phyloP scores from a whole-genome alignment of 2,888 invertebrate genomes.

The Desoria tigrina region DNA sequence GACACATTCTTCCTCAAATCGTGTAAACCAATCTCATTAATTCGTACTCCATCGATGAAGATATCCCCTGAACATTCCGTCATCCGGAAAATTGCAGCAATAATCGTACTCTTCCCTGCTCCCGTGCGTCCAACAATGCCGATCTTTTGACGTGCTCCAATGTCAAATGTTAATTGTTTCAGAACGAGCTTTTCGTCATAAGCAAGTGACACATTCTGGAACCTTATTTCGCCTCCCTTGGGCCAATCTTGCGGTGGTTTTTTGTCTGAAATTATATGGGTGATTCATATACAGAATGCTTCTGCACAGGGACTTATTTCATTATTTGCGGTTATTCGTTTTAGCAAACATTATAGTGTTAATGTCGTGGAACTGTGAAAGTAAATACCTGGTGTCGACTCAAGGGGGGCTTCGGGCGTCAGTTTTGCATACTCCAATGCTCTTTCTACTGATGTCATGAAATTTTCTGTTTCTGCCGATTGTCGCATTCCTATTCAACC shows the following conservation, averaged over 20 bases:
- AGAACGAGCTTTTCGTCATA: conserved; percentile 66
- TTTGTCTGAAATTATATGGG: conserved; percentile 31
- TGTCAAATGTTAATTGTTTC: conserved; percentile 60
- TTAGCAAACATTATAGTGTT: background rate
- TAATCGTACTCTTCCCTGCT: conserved; percentile 78
- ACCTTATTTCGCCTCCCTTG: conserved; percentile 31
- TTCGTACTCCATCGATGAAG: conserved; percentile 67
- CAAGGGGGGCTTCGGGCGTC: conserved; percentile 69
- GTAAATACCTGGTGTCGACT: conserved; percentile 61
- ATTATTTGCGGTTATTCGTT: background rate
- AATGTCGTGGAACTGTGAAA: background rate
- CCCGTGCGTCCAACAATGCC: conserved; percentile 74
- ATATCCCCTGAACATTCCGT: conserved; percentile 77
- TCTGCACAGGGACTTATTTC: background rate
- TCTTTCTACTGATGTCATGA: conserved; percentile 82
- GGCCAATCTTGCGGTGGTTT: conserved; percentile 48
- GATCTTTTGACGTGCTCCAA: conserved; percentile 66
- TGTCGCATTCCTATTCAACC: conserved; percentile 71
- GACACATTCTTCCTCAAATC: conserved; percentile 79
- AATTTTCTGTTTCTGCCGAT: conserved; percentile 70
- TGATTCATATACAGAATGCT: no score
- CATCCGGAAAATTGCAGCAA: conserved; percentile 78
- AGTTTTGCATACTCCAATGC: conserved; percentile 75
- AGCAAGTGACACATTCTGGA: conserved; percentile 53
- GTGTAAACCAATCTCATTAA: conserved; percentile 60